Base-by-base conservation (phyloP, 2,797 vertebrate species). In the Delichon dasypus region DNA sequence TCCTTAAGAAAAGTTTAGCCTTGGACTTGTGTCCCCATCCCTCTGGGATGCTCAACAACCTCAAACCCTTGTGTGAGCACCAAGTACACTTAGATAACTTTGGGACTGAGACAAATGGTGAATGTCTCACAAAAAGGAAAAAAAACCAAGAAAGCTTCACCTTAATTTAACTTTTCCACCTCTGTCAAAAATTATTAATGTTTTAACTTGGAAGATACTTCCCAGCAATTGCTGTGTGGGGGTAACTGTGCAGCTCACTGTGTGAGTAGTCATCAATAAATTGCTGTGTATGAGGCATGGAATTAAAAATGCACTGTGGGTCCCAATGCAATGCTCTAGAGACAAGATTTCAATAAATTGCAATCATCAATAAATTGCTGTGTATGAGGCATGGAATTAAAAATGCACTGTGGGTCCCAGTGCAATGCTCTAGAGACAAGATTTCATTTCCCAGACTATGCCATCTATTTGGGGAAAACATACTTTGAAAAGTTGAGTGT, bases 191-290 rank as follows among this genome's bases (percentile, higher is more conserved):
- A 68, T 75, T 34, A 10, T 74, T 90, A 79, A 67, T 51, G 16
- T 90, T 91, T 92, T 67, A 73, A 36, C 64, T 89, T 57, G 22
- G n/a, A 89, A 92, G 72, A 75, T 51, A 32, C 36, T 88, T 88
- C 32, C n/a, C 51, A 89, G 36, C 40, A 51, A 89, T 81, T 67
- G 36, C 44, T 71, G 10, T 20, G 45, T 64, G 72, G 26, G 50
- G 26, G 50, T 85, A 71, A 65, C 44, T 0, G 2, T 66, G 67
- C 23, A 47, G 53, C 68, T 93, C 22, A 6, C 30, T 29, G 4
- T 26, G 34, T 36, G 47, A 85, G 44, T 44, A 72, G 48, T 82
- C 68, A 79, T 50, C 47, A 74, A 75, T n/a, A 68, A 78, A 78
- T 78, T 0, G 0, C 72, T 26, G 3, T 30, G 45, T 64, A 27